A percentile compares a stretch with the other conserved stretches of the same genome.
Conservation (phyloP, 1,140 invertebrate species). For the Lepidurus apus region DNA sequence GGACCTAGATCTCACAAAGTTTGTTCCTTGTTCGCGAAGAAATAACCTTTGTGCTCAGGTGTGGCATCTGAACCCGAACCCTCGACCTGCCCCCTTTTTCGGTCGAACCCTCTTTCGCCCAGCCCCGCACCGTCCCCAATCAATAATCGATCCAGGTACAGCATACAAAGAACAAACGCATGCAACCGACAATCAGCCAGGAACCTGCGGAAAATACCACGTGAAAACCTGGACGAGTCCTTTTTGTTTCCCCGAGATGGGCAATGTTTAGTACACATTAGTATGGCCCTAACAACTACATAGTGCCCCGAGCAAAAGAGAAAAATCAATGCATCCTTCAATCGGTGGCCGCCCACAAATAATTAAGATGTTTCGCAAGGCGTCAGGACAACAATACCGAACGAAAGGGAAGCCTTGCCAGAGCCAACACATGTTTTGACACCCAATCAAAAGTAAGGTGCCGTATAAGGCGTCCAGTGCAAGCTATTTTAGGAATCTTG, state of each 20-base stretch:
- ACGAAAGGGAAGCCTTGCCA: background rate
- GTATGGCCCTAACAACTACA: background rate
- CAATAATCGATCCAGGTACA: constrained; percentile 14
- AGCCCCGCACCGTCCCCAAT: background rate
- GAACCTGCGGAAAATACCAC: background rate
- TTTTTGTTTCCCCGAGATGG: background rate
- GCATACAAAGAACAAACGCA: background rate
- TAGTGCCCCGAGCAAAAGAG: background rate
- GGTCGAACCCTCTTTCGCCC: background rate
- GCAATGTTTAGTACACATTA: background rate
- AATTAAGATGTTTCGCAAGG: background rate
- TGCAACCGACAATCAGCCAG: background rate
- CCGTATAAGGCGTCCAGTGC: background rate
- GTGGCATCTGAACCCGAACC: background rate
- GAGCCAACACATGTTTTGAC: background rate
- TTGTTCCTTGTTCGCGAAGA: background rate
- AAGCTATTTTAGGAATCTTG: constrained; percentile 2
- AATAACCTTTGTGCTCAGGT: background rate
- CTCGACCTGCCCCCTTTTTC: background rate
- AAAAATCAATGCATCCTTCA: background rate
- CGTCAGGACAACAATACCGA: background rate
- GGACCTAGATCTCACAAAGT: background rate
- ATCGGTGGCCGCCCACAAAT: background rate
- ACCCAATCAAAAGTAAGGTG: constrained; percentile 5
- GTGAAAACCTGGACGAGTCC: background rate